A percentile compares a stretch with the other conserved stretches of the same genome.
Conservation (phyloP, 1,140 invertebrate genomes). For the Adelges cooleyi region DNA sequence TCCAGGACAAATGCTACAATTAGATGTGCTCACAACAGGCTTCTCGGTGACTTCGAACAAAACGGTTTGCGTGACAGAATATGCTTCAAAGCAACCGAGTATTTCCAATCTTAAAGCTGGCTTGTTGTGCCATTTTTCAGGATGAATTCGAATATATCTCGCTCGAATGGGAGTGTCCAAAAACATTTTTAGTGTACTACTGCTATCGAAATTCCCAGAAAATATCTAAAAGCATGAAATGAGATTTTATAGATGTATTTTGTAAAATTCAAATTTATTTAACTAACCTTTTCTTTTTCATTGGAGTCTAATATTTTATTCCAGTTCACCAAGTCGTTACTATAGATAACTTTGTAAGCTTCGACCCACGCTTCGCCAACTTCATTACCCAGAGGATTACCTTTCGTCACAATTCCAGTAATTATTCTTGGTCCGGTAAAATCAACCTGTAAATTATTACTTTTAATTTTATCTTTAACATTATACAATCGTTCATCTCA, state of each 20-base stretch:
- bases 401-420: constrained; percentile 65
- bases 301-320: constrained; percentile 50
- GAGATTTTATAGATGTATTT: no score
- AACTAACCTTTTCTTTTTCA: constrained; percentile 41
- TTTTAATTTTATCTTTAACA: not conserved
- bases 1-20: constrained; percentile 32
- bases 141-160: constrained; percentile 53
- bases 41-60: constrained; percentile 34
- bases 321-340: constrained; percentile 56
- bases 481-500: not conserved
- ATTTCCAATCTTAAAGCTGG: constrained; percentile 62
- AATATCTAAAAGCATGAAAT: constrained; percentile 31
- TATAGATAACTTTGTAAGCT: constrained; percentile 58
- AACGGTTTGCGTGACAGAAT: constrained; percentile 41
- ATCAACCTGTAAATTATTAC: constrained; percentile 48
- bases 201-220: constrained; percentile 33
- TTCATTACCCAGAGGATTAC: constrained; percentile 34
- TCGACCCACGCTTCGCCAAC: constrained; percentile 57
- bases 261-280: no score
- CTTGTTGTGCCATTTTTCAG: constrained; percentile 60
- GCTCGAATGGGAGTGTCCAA: constrained; percentile 57
- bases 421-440: constrained; percentile 60
- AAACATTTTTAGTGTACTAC: constrained; percentile 25
- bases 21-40: constrained; percentile 35
- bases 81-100: constrained; percentile 62